phyloP scores from a whole-genome alignment of 2,113 vertebrate genomes.

The Microtus montanus region DNA sequence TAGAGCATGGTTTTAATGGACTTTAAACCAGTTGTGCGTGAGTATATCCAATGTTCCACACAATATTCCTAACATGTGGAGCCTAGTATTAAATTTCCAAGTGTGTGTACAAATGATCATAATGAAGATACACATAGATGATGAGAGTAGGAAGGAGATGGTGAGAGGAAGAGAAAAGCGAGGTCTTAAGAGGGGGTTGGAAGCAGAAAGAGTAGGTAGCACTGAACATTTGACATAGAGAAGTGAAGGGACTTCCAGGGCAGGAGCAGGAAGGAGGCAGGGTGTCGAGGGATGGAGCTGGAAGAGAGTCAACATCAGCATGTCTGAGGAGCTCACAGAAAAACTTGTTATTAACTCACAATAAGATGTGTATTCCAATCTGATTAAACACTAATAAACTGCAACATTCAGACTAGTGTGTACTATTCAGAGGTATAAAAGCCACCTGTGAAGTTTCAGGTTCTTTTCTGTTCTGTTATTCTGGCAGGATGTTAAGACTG shows the following conservation, averaged over 20 bases:
- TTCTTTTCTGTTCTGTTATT: background rate
- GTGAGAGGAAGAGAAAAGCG: no score
- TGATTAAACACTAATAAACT: background rate
- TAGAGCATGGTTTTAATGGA: background rate
- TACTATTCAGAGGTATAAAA: rapidly evolving
- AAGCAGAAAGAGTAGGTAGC: background rate
- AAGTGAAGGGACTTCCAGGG: no score
- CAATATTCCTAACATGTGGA: background rate
- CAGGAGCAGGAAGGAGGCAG: no score
- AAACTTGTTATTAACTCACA: no score
- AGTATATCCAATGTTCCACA: background rate
- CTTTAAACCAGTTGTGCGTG: background rate
- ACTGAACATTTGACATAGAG: background rate
- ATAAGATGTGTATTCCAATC: background rate
- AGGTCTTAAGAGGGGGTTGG: background rate
- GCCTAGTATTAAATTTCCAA: background rate
- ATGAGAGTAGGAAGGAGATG: background rate
- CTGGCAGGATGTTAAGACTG: background rate
- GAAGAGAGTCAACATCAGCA: no score
- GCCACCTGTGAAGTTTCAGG: background rate
- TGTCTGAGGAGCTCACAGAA: background rate
- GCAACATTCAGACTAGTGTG: background rate
- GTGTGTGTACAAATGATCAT: background rate
- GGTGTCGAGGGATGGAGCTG: background rate
- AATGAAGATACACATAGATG: background rate